Conservation (phyloP, 2,113 vertebrate genomes). For the Thalassoma bifasciatum region DNA sequence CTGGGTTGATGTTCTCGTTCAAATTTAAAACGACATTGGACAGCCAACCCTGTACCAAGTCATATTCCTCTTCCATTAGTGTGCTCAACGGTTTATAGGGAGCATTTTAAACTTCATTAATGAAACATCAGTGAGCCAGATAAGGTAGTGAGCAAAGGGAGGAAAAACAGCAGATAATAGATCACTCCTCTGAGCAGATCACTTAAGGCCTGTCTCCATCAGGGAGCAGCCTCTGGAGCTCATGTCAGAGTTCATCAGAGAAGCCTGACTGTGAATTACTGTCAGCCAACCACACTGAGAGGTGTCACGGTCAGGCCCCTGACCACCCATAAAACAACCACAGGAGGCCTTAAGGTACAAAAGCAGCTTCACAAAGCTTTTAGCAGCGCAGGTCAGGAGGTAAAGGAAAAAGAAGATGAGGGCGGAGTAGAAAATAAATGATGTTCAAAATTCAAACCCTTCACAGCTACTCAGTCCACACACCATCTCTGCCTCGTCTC, state of each 20-base stretch:
- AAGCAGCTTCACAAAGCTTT: background rate
- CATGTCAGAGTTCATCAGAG: slow-evolving; percentile 61
- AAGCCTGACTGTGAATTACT: slow-evolving; percentile 35
- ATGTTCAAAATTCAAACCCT: slow-evolving; percentile 18
- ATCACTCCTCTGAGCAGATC: slow-evolving; percentile 19
- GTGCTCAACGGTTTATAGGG: background rate
- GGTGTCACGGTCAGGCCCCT: slow-evolving; percentile 13
- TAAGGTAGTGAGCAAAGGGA: background rate
- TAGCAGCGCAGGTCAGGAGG: background rate
- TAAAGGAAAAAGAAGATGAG: background rate
- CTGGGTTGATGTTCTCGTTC: background rate
- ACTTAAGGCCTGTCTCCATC: slow-evolving; percentile 46
- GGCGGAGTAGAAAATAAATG: background rate
- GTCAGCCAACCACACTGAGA: slow-evolving; percentile 34
- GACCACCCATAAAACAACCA: slow-evolving; percentile 25
- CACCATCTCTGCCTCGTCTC: slow-evolving; percentile 28
- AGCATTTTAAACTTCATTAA: background rate
- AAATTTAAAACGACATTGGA: background rate
- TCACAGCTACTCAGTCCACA: background rate
- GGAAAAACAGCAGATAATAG: slow-evolving; percentile 9
- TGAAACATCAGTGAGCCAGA: slow-evolving; percentile 2
- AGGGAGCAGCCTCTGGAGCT: slow-evolving; percentile 35
- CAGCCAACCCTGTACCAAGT: background rate
- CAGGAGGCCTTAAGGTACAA: slow-evolving; percentile 5
- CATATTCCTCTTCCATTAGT: background rate